Evolutionary conservation across 2,797 vertebrate genomes (phyloP).

Genomic region (Philypnodon macrostomus): DNA sequence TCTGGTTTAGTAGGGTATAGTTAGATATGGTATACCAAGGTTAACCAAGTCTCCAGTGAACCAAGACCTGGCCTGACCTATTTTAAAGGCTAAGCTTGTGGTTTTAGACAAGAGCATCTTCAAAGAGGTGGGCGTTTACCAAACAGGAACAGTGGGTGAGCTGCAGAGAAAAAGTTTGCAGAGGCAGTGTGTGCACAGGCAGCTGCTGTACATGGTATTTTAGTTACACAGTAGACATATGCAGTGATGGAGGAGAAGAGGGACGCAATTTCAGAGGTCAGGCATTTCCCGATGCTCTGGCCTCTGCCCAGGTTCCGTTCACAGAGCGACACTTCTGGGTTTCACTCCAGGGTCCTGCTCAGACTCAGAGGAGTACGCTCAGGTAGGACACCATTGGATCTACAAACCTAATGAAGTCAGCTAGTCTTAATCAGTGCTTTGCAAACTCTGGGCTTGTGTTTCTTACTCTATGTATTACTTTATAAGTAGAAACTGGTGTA

Average conservation of each 20-base stretch:
- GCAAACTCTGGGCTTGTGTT: neutral
- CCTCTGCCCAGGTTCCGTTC: constrained; percentile 65
- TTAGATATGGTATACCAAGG: no score
- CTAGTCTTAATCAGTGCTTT: no score
- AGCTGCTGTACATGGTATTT: neutral
- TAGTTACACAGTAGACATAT: neutral
- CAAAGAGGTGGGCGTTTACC: constrained; percentile 23
- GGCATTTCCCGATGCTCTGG: constrained; percentile 44
- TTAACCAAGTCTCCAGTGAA: no score
- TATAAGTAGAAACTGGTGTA: no score
- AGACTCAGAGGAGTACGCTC: constrained; percentile 68
- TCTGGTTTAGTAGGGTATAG: no score
- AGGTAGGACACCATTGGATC: constrained; percentile 56
- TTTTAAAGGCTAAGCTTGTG: no score
- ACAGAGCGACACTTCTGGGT: constrained; percentile 72
- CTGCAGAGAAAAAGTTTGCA: constrained; percentile 11
- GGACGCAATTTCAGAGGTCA: constrained; percentile 50
- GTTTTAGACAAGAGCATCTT: neutral
- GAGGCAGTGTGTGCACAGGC: neutral
- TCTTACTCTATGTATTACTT: no score
- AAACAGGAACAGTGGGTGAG: constrained; percentile 4
- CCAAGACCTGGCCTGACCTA: no score
- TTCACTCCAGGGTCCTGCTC: constrained; percentile 65
- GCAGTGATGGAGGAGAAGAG: constrained; percentile 50
- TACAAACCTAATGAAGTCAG: no score